Evolutionary conservation across 30 jellyfish, hydroid and myxozoan species (phyloP), one percentile per base, ranked within the genome.

Genomic region (Calvadosia cruxmelitensis): DNA sequence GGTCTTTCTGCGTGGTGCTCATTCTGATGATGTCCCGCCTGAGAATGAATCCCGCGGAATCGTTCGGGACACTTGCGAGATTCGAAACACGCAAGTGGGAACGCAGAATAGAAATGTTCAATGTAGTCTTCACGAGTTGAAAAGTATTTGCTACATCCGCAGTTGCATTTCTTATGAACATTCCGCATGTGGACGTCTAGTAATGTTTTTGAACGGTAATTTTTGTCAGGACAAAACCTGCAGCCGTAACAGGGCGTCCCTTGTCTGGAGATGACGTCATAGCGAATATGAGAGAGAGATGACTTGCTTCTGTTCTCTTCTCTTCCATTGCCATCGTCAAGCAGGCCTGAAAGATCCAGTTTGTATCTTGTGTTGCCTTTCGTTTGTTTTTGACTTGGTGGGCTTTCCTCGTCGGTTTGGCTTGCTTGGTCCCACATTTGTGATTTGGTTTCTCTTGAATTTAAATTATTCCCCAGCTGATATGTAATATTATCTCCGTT

Each of bases 51-150:
- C 49, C 80, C 62, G 52, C 95, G 91, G 66, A 83, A 83, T 3
- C 95, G 84, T 67, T 83, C 95, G 1, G 95, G 95, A 63, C 95
- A 83, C 63, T 83, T 83, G 29, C 90, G 63, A 34, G 69, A 74
- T 30, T 64, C 86, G 33, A 83, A 68, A 35, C 95, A 83, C 2
- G 84, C 79, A 26, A 83, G 64, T 0, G 95, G 95, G 24, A 68
- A 83, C 62, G 76, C 92, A 29, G 25, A 48, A 75, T 83, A 83
- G 35, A 83, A 83, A 65, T 83, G 95, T 23, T 74, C 84, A 25
- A 83, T 66, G 48, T 83, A 83, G 63, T 83, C 95, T 30, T 83
- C 88, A 10, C 95, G 69, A 7, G 79, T 75, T 65, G 34, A 33
- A 80, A 83, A 83, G 70, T 73, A 83, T 25, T 70, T 76, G 16